Evolutionary conservation across 2,113 vertebrate species (phyloP).

Genomic region (Myotis lucifugus): DNA sequence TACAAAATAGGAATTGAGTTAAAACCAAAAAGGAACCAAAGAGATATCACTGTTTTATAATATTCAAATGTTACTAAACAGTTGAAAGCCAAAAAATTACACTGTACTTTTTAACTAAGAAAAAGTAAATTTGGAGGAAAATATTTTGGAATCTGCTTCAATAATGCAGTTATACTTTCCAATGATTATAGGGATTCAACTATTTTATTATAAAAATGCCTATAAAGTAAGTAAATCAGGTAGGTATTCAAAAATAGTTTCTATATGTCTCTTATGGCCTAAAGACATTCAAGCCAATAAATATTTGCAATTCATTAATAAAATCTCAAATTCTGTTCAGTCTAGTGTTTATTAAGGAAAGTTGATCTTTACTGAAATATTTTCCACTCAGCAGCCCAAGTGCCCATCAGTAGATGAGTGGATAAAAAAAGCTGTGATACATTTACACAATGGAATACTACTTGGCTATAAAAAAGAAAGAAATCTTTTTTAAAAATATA

Average conservation of each 20-base stretch:
- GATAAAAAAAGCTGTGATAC: not conserved
- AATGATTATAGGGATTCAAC: not conserved
- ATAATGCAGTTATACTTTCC: not conserved
- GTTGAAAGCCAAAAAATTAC: not conserved
- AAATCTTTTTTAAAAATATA: not conserved
- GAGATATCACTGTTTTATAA: not conserved
- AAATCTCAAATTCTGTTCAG: not conserved
- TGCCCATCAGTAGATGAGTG: not conserved
- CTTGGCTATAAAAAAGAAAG: not conserved
- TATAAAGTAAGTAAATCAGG: not conserved
- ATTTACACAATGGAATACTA: not conserved
- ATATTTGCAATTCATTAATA: conserved; percentile 14
- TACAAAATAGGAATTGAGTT: not conserved
- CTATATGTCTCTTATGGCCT: not conserved
- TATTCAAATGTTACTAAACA: conserved; percentile 1
- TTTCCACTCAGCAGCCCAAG: not conserved
- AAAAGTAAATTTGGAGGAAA: conserved; percentile 24
- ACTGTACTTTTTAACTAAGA: not conserved
- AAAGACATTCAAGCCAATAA: conserved; percentile 3
- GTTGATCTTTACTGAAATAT: conserved; percentile 3
- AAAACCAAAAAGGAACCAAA: conserved; percentile 13
- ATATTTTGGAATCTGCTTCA: not conserved
- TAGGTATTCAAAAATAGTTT: conserved; percentile 21
- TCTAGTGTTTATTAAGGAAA: not conserved
- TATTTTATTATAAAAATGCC: not conserved